These are phyloP conservation scores for Rhyacophila brunnea DNA, from an alignment of 1,140 invertebrate genomes.

Conservation along the genomic window DNA sequence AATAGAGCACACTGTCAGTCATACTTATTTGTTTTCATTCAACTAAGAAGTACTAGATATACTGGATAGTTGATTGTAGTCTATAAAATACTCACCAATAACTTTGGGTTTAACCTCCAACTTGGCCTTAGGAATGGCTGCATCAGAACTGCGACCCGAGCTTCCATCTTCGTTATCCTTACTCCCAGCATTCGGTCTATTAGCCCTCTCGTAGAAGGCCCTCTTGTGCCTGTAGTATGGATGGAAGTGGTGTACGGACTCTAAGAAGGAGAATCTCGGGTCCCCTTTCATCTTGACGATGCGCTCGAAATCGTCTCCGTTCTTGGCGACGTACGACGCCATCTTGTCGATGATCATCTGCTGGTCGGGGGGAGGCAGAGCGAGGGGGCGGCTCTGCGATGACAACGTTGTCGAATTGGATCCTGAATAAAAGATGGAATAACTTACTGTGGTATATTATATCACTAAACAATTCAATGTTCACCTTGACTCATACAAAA, in stretches of 20 bases:
- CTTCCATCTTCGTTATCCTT: slow-evolving; percentile 34
- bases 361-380: slow-evolving; percentile 73
- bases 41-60: too few relatives aligned
- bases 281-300: slow-evolving; percentile 86
- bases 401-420: slow-evolving; percentile 9
- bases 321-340: slow-evolving; percentile 91
- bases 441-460: too few relatives aligned
- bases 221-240: slow-evolving; percentile 71
- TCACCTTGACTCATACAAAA: too few relatives aligned
- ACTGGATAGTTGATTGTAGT: too few relatives aligned
- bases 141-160: too few relatives aligned
- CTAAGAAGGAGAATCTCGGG: slow-evolving; percentile 78
- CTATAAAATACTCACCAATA: too few relatives aligned
- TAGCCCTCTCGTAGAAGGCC: slow-evolving; percentile 27
- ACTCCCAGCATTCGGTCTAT: slow-evolving; percentile 36
- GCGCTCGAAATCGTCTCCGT: slow-evolving; percentile 88
- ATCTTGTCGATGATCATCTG: slow-evolving; percentile 93
- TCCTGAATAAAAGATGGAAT: not conserved
- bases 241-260: slow-evolving; percentile 70
- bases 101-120: too few relatives aligned
- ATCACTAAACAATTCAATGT: too few relatives aligned
- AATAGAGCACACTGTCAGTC: too few relatives aligned
- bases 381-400: slow-evolving; percentile 47
- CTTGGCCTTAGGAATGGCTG: too few relatives aligned
- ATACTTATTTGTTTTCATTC: too few relatives aligned